These are phyloP conservation scores for Neodiprion lecontei DNA, from an alignment of 1,140 invertebrate species.

Conservation along the genomic window DNA sequence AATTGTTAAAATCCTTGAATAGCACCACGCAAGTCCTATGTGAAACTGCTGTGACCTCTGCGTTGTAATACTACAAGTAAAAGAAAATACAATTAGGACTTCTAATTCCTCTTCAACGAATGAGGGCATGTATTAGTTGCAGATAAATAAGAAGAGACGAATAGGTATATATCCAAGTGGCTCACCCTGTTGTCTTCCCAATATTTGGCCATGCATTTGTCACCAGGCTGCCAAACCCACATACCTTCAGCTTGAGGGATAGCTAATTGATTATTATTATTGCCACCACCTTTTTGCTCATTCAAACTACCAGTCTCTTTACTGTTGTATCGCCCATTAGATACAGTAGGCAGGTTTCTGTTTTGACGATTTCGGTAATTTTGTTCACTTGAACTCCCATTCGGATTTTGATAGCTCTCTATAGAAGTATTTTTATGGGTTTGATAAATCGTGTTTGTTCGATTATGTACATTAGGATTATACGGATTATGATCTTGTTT, in stretches of 20 bases:
- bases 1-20: constrained; percentile 88
- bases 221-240: constrained; percentile 77
- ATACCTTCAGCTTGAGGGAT: constrained; percentile 36
- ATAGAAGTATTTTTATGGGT: not conserved
- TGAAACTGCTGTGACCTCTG: constrained; percentile 79
- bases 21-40: constrained; percentile 83
- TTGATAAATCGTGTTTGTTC: constrained; percentile 29
- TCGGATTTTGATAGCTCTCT: constrained; percentile 29
- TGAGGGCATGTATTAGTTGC: not conserved
- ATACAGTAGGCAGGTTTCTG: constrained; percentile 27
- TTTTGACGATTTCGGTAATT: constrained; percentile 44
- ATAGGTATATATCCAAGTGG: constrained; percentile 22
- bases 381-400: constrained; percentile 40
- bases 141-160: not conserved
- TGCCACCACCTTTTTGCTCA: constrained; percentile 51
- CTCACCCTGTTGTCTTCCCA: constrained; percentile 90
- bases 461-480: constrained; percentile 39
- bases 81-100: constrained; percentile 3
- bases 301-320: constrained; percentile 50
- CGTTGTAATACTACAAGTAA: constrained; percentile 79
- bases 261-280: constrained; percentile 37
- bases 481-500: constrained; percentile 35
- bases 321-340: constrained; percentile 33
- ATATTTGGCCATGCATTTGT: constrained; percentile 87
- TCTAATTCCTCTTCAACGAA: not conserved